Base-by-base conservation (phyloP, 1,140 invertebrate species). In the Drosophila punjabiensis region DNA sequence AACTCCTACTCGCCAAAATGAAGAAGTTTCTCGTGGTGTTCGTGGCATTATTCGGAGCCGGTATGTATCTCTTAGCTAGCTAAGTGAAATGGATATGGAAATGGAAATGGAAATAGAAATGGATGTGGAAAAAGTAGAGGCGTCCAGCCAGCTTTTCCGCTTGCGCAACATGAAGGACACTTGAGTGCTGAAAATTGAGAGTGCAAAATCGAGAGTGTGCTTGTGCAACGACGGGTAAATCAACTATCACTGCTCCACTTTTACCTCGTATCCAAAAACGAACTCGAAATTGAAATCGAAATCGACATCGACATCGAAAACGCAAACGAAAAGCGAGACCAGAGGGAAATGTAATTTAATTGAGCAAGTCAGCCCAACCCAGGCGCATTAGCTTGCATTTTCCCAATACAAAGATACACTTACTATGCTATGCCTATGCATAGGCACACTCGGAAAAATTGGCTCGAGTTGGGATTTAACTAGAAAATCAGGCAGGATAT, bases 31-130 rank as follows among this genome's bases (percentile, higher is more conserved):
- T 93, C 79, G 68, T 93, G 79, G 91, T 93, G 59, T 92, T 93
- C 81, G 91, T 93, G 84, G 92, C 92, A 91, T 90, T 93, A 80
- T 93, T 93, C 86, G 92, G 92, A 93, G 92, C 92, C 92, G 92
- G 92, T 93, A 93, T 92, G 92, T 93, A 93, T 89, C 84, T 85
- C 45, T 78, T 85, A 71, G 77, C 70, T 88, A 85, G 70, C 64
- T 88, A 81, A 81, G 66, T 76, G 59, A 82, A 75, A 73, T 56
- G 13, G 20, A 53, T 50, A 68, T 18, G 33, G 32, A 32, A 41
- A 52, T 30, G 24, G 53, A 61, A 24, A 33, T 58, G 28, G 16
- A 18, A 50, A 45, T 55, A 43, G 13, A 48, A 14, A 47, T 48
- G 20, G 47, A 48, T 52, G 56, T 56, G 68, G 30, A 55, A 65